These are phyloP conservation scores for Patella ulyssiponensis DNA, from an alignment of 2,888 invertebrate species.

Conservation along the genomic window DNA sequence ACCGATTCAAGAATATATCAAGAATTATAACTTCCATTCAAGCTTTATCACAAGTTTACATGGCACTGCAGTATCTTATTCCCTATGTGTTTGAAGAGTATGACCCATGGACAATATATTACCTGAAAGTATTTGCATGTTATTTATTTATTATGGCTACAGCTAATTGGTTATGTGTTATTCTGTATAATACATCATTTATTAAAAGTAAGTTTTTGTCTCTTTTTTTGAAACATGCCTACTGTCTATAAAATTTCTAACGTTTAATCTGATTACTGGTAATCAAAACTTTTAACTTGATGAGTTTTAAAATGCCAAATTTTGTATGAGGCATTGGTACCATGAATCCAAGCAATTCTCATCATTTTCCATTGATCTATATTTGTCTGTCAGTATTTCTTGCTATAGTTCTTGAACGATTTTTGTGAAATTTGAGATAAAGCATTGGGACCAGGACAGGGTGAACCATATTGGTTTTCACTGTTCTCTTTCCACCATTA, in stretches of 20 bases:
- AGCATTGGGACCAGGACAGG: no score
- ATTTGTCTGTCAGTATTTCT: no score
- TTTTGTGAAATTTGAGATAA: no score
- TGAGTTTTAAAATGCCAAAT: no score
- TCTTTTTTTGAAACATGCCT: neutral
- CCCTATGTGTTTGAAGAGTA: constrained; percentile 48
- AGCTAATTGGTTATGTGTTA: constrained; percentile 55
- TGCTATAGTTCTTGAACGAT: no score
- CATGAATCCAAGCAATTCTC: constrained; percentile 40
- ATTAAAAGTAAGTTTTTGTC: constrained; percentile 18
- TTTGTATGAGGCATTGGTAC: constrained; percentile 18
- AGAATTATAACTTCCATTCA: constrained; percentile 34
- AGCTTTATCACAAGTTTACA: constrained; percentile 51
- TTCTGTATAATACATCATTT: constrained; percentile 46
- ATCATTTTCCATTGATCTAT: constrained; percentile 21
- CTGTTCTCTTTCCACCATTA: no score
- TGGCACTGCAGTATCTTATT: constrained; percentile 45
- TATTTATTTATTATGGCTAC: constrained; percentile 47
- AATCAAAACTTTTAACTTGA: no score
- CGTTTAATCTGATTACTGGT: no score
- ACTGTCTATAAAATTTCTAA: no score
- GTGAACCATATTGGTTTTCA: no score
- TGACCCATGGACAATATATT: constrained; percentile 50
- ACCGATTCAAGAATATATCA: no score
- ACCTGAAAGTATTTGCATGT: constrained; percentile 47